These are phyloP conservation scores for Selene dorsalis DNA, from an alignment of 2,797 vertebrate genomes.

Conservation along the genomic window DNA sequence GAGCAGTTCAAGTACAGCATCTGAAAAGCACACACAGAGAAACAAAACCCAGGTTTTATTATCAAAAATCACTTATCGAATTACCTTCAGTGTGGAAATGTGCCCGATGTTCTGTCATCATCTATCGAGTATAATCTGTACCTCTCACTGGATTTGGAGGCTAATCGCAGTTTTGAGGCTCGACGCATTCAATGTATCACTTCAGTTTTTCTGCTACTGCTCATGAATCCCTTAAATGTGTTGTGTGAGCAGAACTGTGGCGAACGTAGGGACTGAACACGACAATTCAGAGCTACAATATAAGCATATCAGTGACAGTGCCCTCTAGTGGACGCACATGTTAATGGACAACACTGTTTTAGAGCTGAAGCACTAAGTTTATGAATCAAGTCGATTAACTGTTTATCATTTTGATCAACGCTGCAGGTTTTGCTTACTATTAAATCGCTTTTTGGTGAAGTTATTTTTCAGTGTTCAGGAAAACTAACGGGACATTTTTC, in stretches of 20 bases:
- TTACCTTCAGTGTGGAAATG: background rate
- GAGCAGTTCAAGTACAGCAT: slow-evolving; percentile 76
- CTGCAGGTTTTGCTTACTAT: background rate
- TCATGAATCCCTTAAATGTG: background rate
- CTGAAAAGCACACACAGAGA: slow-evolving; percentile 72
- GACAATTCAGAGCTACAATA: background rate
- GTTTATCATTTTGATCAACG: background rate
- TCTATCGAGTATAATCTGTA: too few relatives aligned
- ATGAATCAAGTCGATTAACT: background rate
- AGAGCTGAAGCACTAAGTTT: background rate
- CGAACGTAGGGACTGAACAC: background rate
- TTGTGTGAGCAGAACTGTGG: background rate
- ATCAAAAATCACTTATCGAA: background rate
- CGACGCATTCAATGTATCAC: too few relatives aligned
- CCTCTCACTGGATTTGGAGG: too few relatives aligned
- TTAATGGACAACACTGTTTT: background rate
- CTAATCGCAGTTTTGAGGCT: too few relatives aligned
- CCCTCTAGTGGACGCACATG: background rate
- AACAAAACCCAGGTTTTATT: slow-evolving; percentile 18
- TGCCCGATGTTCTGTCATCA: too few relatives aligned
- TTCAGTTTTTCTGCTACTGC: background rate
- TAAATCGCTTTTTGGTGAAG: background rate
- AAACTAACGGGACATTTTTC: background rate
- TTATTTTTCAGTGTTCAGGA: background rate
- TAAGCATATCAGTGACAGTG: too few relatives aligned